phyloP scores from a whole-genome alignment of 2,113 vertebrate species.

The Sorex fumeus region DNA sequence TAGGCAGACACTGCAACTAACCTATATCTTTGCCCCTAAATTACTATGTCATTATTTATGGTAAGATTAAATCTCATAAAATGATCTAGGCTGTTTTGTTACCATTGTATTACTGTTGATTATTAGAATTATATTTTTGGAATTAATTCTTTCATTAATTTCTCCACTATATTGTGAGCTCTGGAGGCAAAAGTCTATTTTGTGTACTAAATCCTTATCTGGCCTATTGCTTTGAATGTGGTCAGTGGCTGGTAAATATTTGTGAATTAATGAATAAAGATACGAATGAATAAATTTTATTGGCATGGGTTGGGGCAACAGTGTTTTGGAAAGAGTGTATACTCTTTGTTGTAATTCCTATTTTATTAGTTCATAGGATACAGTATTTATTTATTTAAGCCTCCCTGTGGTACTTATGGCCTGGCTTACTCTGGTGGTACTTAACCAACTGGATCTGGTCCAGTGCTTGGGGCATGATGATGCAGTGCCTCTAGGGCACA shows the following conservation, averaged over 20 bases:
- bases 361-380: slow-evolving; percentile 6
- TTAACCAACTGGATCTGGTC: no score
- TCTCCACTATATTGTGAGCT: neutral
- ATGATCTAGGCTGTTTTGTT: neutral
- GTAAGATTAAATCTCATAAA: slow-evolving; percentile 23
- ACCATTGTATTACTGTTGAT: neutral
- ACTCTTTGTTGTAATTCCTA: neutral
- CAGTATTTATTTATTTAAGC: neutral
- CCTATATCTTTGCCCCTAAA: no score
- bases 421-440: no score
- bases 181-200: slow-evolving; percentile 30
- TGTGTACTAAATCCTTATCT: slow-evolving; percentile 45
- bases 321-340: neutral
- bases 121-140: slow-evolving; percentile 5
- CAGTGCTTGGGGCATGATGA: no score
- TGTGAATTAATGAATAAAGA: slow-evolving; percentile 10
- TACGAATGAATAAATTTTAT: neutral
- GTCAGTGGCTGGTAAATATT: slow-evolving; percentile 33
- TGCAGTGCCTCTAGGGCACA: no score
- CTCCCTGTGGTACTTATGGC: neutral
- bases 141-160: slow-evolving; percentile 59
- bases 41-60: neutral
- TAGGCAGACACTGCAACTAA: no score
- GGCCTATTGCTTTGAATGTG: neutral
- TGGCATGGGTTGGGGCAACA: neutral